Conservation (phyloP, 2,888 invertebrate species). For the Drosophila subquinaria region DNA sequence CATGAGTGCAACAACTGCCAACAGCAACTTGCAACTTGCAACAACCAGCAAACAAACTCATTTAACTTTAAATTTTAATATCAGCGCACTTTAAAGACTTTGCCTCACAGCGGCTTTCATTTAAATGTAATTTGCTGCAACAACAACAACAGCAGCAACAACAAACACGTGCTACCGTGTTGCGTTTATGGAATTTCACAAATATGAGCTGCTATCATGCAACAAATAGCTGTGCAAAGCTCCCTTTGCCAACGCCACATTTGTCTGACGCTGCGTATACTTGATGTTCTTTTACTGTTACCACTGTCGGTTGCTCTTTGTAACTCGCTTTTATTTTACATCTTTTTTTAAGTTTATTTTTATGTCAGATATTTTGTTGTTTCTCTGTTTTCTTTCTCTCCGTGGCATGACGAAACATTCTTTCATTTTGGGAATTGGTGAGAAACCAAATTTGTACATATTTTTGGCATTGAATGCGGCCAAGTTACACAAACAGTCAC, state of each 20-base stretch:
- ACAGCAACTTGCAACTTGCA: slow-evolving; percentile 17
- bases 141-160: slow-evolving; percentile 24
- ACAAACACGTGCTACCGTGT: slow-evolving; percentile 29
- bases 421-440: slow-evolving; percentile 32
- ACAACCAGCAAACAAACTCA: slow-evolving; percentile 45
- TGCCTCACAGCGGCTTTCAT: slow-evolving; percentile 48
- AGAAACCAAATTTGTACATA: slow-evolving; percentile 65
- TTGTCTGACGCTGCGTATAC: slow-evolving; percentile 69
- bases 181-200: slow-evolving; percentile 64
- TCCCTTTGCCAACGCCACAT: slow-evolving; percentile 26
- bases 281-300: slow-evolving; percentile 49
- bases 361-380: slow-evolving; percentile 32
- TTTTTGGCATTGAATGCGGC: slow-evolving; percentile 76
- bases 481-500: slow-evolving; percentile 35
- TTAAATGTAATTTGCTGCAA: slow-evolving; percentile 56
- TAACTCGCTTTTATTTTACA: slow-evolving; percentile 26
- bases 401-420: slow-evolving; percentile 57
- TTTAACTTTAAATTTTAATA: slow-evolving; percentile 78
- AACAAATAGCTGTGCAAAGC: slow-evolving; percentile 40
- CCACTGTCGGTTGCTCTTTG: slow-evolving; percentile 2
- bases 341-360: slow-evolving; percentile 43
- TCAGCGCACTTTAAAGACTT: slow-evolving; percentile 63
- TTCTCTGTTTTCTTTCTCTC: background rate
- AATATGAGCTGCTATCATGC: slow-evolving; percentile 47
- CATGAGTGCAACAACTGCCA: slow-evolving; percentile 53